These are phyloP conservation scores for Melozone crissalis DNA, from an alignment of 2,113 vertebrate species.

Conservation along the genomic window DNA sequence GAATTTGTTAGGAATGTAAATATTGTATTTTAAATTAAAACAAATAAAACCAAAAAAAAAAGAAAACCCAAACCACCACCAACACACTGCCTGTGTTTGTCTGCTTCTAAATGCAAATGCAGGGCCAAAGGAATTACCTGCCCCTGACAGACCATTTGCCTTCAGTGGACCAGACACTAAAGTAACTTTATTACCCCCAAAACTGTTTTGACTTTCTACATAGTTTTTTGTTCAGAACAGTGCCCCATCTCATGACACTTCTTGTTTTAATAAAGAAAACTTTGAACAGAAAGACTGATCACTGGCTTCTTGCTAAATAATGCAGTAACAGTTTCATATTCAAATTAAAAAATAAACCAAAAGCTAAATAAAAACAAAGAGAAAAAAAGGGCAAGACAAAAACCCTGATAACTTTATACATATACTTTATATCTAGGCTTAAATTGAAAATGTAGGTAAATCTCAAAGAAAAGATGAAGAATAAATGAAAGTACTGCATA, in stretches of 20 bases:
- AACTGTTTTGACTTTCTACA: not conserved
- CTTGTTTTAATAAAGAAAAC: not conserved
- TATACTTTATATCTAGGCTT: not conserved
- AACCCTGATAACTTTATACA: not conserved
- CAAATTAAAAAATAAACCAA: not conserved
- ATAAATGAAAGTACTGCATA: constrained; percentile 54
- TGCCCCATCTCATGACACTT: not conserved
- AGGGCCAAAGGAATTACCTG: not conserved
- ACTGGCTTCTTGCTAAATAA: not conserved
- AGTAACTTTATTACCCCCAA: not conserved
- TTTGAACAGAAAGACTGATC: not conserved
- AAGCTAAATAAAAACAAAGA: not conserved
- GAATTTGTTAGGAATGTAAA: not conserved
- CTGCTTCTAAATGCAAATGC: not conserved
- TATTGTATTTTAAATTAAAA: not conserved
- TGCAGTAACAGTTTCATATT: not conserved
- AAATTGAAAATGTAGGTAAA: not conserved
- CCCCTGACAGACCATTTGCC: not conserved
- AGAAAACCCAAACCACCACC: not conserved
- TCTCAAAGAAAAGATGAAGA: not conserved
- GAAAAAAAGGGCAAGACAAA: not conserved
- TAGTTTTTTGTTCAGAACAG: not conserved
- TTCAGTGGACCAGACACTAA: not conserved
- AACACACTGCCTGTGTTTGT: not conserved
- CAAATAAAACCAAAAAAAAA: not conserved